Percentiles rank a stretch among this genome's conserved stretches.
Evolutionary conservation across 30 jellyfish, hydroid and myxozoan genomes (phyloP).

Genomic region (Catostylus mosaicus): DNA sequence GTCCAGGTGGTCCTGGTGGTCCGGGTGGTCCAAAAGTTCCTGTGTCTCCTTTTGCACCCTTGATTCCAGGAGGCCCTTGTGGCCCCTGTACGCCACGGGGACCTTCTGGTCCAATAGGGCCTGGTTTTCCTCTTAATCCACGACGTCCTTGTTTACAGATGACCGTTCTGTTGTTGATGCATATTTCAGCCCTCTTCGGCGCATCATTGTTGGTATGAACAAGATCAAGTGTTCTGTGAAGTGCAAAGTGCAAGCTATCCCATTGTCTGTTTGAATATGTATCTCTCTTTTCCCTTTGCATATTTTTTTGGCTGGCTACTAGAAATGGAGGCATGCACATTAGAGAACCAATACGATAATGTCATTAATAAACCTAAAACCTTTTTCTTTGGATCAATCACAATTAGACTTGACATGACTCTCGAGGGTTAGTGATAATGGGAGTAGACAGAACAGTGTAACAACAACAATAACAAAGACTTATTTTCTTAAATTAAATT

Average conservation of each 20-base stretch:
- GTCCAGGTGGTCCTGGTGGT: conserved; percentile 35
- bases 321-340: background rate
- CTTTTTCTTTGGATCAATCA: too few relatives aligned
- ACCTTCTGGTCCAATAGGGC: conserved; percentile 8
- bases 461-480: too few relatives aligned
- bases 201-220: background rate
- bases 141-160: background rate
- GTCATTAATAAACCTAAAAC: too few relatives aligned
- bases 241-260: background rate
- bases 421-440: too few relatives aligned
- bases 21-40: conserved; percentile 25
- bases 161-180: background rate
- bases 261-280: background rate
- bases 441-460: too few relatives aligned
- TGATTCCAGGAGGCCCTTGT: conserved; percentile 5
- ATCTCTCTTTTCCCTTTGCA: background rate
- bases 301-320: background rate
- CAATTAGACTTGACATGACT: too few relatives aligned
- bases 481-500: too few relatives aligned
- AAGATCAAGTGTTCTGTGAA: background rate
- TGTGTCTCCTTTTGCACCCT: conserved; percentile 6
- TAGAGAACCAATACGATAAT: too few relatives aligned
- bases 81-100: conserved; percentile 10
- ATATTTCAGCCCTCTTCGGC: too few relatives aligned
- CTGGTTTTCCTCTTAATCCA: conserved; percentile 13